phyloP scores from a whole-genome alignment of 1,140 invertebrate genomes.

The Streblospio benedicti region DNA sequence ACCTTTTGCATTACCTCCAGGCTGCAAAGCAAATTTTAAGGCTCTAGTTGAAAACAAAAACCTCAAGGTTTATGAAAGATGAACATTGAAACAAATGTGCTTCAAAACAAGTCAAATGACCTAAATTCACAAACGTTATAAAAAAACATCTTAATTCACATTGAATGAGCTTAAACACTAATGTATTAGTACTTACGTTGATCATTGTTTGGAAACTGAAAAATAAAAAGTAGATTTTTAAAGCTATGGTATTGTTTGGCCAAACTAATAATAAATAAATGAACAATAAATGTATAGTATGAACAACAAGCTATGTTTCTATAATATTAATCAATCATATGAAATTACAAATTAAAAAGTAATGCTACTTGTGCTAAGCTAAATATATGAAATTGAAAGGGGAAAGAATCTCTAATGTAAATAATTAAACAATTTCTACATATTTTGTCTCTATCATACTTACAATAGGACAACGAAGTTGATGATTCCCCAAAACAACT shows the following conservation, averaged over 20 bases:
- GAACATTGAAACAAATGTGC: neutral
- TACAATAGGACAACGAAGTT: constrained; percentile 38
- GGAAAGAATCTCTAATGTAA: neutral
- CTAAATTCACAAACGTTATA: too few species aligned
- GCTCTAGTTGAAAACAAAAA: too few species aligned
- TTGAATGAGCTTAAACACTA: too few species aligned
- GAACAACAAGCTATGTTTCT: neutral
- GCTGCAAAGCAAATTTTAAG: too few species aligned
- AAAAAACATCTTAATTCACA: neutral
- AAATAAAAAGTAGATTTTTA: constrained; percentile 16
- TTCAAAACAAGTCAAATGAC: constrained; percentile 1
- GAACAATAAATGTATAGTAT: neutral
- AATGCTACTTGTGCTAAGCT: neutral
- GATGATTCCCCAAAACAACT: constrained; percentile 33
- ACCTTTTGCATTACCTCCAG: too few species aligned
- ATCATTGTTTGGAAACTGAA: constrained; percentile 35
- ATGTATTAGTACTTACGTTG: constrained; percentile 21
- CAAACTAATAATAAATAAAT: neutral
- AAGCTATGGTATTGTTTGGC: neutral
- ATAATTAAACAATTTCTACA: neutral
- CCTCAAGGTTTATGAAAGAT: neutral
- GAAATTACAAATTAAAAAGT: neutral
- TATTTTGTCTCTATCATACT: constrained; percentile 19
- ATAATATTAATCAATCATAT: neutral
- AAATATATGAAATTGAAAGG: neutral